phyloP scores from a whole-genome alignment of 2,888 invertebrate species.

The Mythimna impura region DNA sequence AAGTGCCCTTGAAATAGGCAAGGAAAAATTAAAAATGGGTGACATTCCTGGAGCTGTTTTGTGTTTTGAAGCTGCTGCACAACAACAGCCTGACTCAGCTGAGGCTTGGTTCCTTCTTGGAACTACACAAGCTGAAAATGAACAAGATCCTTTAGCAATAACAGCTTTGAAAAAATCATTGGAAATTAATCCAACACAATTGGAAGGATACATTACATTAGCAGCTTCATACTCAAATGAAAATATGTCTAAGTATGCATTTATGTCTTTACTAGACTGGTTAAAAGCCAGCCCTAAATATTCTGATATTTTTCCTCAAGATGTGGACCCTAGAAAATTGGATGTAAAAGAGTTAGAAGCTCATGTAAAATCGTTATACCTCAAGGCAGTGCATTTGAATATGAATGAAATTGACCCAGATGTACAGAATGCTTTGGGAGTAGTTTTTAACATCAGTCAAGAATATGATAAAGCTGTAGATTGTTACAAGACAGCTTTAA shows the following conservation, averaged over 20 bases:
- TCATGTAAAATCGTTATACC: conserved; percentile 93
- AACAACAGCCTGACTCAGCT: conserved; percentile 94
- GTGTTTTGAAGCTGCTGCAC: conserved; percentile 98
- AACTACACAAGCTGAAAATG: conserved; percentile 99
- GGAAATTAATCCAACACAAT: conserved; percentile 94
- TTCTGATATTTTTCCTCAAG: conserved; percentile 92
- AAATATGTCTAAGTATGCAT: conserved; percentile 97
- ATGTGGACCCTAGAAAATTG: conserved; percentile 83
- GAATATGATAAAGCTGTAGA: conserved; percentile 99
- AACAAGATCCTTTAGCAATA: conserved; percentile 98
- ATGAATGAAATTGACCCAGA: conserved; percentile 95
- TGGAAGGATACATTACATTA: conserved; percentile 96
- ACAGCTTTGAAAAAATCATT: conserved; percentile 97
- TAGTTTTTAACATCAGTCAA: conserved; percentile 97
- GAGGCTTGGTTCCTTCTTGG: conserved; percentile 97
- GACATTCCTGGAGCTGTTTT: conserved; percentile 98
- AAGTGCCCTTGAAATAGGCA: conserved; percentile 96
- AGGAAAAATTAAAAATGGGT: conserved; percentile 95
- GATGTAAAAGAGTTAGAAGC: conserved; percentile 87
- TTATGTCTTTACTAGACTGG: conserved; percentile 95
- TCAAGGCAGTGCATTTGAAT: conserved; percentile 94
- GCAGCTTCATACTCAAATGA: conserved; percentile 99
- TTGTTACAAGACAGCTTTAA: conserved; percentile 97
- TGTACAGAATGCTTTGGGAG: conserved; percentile 98
- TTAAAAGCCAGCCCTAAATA: conserved; percentile 95